Conservation (phyloP, 2,797 vertebrate genomes). For the Mus minutoides region DNA sequence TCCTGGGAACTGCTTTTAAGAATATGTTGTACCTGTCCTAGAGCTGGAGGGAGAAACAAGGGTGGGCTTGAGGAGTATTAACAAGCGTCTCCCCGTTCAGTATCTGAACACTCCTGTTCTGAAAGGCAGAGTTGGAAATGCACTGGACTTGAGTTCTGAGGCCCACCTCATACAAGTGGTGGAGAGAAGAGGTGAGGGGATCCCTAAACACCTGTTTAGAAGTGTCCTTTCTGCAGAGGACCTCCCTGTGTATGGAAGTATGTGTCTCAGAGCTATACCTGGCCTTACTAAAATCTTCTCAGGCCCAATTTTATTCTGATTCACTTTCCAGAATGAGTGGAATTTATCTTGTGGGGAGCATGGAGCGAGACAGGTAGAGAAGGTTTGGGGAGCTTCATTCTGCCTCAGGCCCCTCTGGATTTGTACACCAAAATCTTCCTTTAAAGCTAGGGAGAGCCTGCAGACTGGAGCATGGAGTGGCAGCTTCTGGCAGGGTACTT, state of each 20-base stretch:
- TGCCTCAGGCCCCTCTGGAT: neutral
- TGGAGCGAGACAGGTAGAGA: accelerated
- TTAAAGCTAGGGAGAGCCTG: neutral
- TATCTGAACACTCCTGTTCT: neutral
- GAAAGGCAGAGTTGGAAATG: neutral
- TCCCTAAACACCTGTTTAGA: neutral
- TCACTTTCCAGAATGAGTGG: neutral
- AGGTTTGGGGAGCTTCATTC: neutral
- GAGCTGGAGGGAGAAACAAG: neutral
- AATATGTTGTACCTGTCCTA: neutral
- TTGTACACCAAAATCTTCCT: neutral
- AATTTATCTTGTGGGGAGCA: accelerated
- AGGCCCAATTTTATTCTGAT: neutral
- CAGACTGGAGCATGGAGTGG: accelerated
- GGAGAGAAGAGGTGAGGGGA: neutral
- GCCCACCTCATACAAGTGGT: accelerated
- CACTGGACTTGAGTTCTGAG: neutral
- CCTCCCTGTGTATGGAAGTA: too few relatives aligned
- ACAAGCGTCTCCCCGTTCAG: neutral
- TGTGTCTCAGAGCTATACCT: neutral
- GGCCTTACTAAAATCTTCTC: constrained; percentile 7
- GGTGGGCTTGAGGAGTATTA: neutral
- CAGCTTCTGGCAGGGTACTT: accelerated
- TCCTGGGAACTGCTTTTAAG: neutral
- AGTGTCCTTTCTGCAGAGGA: neutral